These are phyloP conservation scores for Somateria mollissima DNA, from an alignment of 2,797 vertebrate genomes.

Conservation along the genomic window DNA sequence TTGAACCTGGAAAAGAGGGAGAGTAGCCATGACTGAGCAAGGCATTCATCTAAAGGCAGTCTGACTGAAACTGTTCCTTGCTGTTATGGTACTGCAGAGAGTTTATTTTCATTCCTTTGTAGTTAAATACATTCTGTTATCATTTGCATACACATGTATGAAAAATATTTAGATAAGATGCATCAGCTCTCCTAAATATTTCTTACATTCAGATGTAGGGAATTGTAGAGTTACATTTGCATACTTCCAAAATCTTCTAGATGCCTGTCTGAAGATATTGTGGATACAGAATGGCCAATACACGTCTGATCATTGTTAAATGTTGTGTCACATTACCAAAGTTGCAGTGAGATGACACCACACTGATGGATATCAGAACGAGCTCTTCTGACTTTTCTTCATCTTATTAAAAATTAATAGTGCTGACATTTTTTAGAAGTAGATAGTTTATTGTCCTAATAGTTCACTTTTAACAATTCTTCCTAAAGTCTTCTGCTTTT, in stretches of 20 bases:
- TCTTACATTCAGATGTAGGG: background rate
- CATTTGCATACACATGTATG: background rate
- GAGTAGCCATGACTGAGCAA: background rate
- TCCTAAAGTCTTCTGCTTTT: background rate
- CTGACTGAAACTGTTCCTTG: background rate
- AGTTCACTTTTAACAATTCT: background rate
- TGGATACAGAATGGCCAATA: background rate
- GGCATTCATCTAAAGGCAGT: background rate
- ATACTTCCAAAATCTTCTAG: background rate
- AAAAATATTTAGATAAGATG: background rate
- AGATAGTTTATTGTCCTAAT: background rate
- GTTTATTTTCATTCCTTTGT: background rate
- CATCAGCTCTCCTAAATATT: background rate
- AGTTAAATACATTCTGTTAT: background rate
- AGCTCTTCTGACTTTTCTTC: background rate
- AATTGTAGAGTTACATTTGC: background rate
- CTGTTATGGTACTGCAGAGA: background rate
- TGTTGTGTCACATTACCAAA: background rate
- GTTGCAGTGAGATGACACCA: background rate
- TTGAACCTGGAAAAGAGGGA: conserved; percentile 5
- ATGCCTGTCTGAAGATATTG: background rate
- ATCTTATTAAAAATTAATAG: background rate
- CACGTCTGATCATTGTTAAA: background rate
- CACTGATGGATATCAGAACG: fast-evolving
- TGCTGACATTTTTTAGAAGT: background rate